Evolutionary conservation across 1,140 invertebrate species (phyloP).

Genomic region (Dendrolimus punctatus): DNA sequence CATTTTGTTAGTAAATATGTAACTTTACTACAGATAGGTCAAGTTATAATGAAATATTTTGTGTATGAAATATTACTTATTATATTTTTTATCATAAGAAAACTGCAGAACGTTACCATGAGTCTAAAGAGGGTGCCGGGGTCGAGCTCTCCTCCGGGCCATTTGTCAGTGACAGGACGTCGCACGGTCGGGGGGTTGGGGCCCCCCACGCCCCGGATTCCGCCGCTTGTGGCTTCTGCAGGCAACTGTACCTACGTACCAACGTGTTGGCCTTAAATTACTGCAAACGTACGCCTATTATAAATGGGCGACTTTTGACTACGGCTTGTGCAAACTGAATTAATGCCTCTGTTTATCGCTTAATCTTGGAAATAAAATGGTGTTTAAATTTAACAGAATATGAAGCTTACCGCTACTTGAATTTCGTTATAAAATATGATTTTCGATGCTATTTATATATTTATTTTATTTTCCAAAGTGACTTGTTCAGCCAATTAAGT

Average conservation of each 20-base stretch:
- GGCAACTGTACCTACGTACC: constrained; percentile 38
- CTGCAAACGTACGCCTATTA: constrained; percentile 9
- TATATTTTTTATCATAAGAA: constrained; percentile 13
- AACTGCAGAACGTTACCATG: constrained; percentile 25
- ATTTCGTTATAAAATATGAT: too few relatives aligned
- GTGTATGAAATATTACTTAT: too few relatives aligned
- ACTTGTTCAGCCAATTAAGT: too few relatives aligned
- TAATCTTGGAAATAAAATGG: too few relatives aligned
- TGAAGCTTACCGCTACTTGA: too few relatives aligned
- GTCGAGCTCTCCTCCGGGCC: constrained; percentile 58
- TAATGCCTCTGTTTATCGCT: too few relatives aligned
- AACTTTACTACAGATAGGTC: too few relatives aligned
- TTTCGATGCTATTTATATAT: too few relatives aligned
- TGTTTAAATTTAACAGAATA: too few relatives aligned
- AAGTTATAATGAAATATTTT: too few relatives aligned
- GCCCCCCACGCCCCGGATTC: constrained; percentile 24
- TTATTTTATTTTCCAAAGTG: too few relatives aligned
- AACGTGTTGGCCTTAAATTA: constrained; percentile 33
- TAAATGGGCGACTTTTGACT: not conserved
- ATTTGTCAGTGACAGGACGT: constrained; percentile 69
- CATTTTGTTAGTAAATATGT: too few relatives aligned
- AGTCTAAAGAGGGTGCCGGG: constrained; percentile 51
- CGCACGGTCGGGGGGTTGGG: constrained; percentile 18
- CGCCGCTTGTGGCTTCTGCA: constrained; percentile 41
- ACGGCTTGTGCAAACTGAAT: not conserved